Evolutionary conservation across 2,888 invertebrate genomes (phyloP).

Genomic region (Scotopteryx bipunctaria): DNA sequence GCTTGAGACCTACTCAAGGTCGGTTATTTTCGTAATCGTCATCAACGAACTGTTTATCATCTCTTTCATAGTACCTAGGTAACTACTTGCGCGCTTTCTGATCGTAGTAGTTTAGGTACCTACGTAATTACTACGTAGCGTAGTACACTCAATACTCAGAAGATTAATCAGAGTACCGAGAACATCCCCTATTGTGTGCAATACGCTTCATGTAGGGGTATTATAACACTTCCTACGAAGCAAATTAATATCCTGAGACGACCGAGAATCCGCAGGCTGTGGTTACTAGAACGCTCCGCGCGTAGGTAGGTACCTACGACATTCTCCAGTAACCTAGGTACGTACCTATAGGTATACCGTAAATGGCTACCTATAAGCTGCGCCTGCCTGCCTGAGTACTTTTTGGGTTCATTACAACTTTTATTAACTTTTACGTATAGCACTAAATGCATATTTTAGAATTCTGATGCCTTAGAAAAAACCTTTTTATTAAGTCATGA

Average conservation of each 20-base stretch:
- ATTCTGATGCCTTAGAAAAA: neutral
- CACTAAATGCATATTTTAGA: too few species aligned
- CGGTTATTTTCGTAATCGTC: too few species aligned
- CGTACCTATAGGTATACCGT: too few species aligned
- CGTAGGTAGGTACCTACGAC: too few species aligned
- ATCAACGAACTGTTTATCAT: too few species aligned
- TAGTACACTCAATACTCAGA: too few species aligned
- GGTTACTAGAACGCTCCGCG: conserved; percentile 27
- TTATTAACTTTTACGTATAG: neutral
- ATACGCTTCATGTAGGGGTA: conserved; percentile 3
- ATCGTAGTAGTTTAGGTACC: too few species aligned
- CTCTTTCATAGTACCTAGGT: neutral
- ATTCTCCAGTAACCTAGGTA: conserved; percentile 11
- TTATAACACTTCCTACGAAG: conserved; percentile 18
- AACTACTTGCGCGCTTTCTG: too few species aligned
- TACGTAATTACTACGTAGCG: too few species aligned
- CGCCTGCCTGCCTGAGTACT: conserved; percentile 2
- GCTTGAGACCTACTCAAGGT: too few species aligned
- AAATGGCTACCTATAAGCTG: conserved; percentile 11
- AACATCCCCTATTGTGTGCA: conserved; percentile 7
- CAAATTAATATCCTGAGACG: conserved; percentile 27
- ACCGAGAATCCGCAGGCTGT: conserved; percentile 22
- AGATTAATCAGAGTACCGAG: too few species aligned
- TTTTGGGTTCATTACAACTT: neutral
- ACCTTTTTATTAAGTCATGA: neutral